Percentiles rank a stretch among this genome's conserved stretches.
Conservation (phyloP, 1,140 invertebrate genomes). For the Ladona fulva region DNA sequence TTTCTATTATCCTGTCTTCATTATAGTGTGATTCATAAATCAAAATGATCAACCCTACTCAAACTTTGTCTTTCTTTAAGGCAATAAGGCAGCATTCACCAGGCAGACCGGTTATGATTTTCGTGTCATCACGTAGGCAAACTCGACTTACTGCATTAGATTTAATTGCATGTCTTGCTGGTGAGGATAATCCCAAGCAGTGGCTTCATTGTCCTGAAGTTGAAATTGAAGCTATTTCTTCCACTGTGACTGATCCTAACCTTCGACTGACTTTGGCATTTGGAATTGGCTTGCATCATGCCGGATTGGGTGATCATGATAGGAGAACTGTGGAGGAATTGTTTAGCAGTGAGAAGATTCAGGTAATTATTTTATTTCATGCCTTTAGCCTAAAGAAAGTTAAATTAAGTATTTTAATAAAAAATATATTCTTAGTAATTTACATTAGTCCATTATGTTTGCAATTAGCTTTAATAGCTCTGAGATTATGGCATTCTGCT, state of each 20-base stretch:
- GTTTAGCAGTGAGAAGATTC: conserved; percentile 95
- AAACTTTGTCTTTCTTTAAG: conserved; percentile 23
- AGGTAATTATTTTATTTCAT: conserved; percentile 54
- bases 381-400: no score
- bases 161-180: conserved; percentile 86
- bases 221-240: conserved; percentile 68
- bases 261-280: conserved; percentile 90
- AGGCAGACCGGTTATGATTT: conserved; percentile 80
- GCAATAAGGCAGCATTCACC: conserved; percentile 91
- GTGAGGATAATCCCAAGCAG: conserved; percentile 87
- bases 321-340: conserved; percentile 86
- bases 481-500: no score
- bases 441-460: no score
- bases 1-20: neutral
- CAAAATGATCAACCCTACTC: no score
- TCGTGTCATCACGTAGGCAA: conserved; percentile 96
- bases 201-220: conserved; percentile 85
- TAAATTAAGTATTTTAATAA: no score
- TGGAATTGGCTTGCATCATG: conserved; percentile 98
- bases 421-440: no score
- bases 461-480: no score
- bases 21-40: no score
- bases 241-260: conserved; percentile 79
- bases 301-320: conserved; percentile 87
- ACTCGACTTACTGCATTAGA: conserved; percentile 94